Base-by-base conservation (phyloP, 1,140 invertebrate genomes). In the Meloidogyne floridensis region DNA sequence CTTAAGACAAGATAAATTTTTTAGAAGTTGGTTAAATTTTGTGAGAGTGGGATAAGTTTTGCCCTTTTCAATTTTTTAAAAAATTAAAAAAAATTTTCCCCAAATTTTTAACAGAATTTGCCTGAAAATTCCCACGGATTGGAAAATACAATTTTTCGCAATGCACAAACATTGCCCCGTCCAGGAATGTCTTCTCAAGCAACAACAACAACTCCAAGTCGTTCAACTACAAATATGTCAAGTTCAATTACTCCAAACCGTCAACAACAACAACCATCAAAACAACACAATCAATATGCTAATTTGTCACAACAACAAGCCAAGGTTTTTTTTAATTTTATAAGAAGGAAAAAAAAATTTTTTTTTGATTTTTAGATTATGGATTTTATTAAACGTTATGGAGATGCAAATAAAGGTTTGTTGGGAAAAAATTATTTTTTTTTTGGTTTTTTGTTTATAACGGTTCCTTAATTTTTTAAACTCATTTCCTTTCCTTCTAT, bases 241-340 rank as follows among this genome's bases (percentile, higher is more conserved):
- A 75, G 47, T 5, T 75, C 43, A 75, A 75, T 47, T 3, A 54
- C 73, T 75, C 32, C 73, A 75, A 54, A 18, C 3, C 47, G 43
- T 75, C 73, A 75, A 53, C 73, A 75, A 53, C 51, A 13, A 9
- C 73, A 75, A 10, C 43, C 73, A 53, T 53, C 13, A 53, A 15
- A 74, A 1, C 56, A 65, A 65, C n/a, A n/a, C n/a, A 65, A 65
- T 65, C 5, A 15, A 4, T 65, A 65, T 65, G 15, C 59, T n/a
- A 65, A 65, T n/a, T 18, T 65, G 5, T 65, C 59, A 13, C 2
- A n/a, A 5, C 59, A 65, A 65, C 59, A 65, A 65, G 59, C n/a
- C n/a, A 65, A 65, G 59, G 59, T 65, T n/a, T 65, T 59, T 65
- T n/a, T n/a, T 6, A n/a, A n/a, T 65, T 65, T 5, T 7, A 65